Evolutionary conservation across 2,113 vertebrate species (phyloP).

Genomic region (Dipodomys ordii): DNA sequence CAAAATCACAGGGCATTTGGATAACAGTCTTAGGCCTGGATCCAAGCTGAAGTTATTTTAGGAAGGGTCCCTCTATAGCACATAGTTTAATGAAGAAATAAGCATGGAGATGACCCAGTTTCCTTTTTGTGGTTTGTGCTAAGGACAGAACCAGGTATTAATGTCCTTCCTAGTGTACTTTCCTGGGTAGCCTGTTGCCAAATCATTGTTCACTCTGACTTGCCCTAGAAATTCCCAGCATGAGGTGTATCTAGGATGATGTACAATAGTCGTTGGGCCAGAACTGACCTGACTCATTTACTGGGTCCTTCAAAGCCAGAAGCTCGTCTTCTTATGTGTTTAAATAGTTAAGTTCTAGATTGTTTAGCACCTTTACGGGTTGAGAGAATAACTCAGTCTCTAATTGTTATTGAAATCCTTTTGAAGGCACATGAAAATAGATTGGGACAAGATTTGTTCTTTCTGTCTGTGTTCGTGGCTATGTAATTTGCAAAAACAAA

Average conservation of each 20-base stretch:
- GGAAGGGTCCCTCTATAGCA: not conserved
- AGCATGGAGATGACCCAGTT: not conserved
- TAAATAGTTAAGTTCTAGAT: slow-evolving; percentile 8
- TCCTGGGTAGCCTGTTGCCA: not conserved
- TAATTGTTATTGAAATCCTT: not conserved
- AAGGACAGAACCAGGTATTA: not conserved
- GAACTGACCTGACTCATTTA: not conserved
- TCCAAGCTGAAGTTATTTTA: not conserved
- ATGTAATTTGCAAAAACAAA: slow-evolving; percentile 12
- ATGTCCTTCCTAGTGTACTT: not conserved
- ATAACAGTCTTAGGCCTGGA: slow-evolving; percentile 4
- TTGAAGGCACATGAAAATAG: not conserved
- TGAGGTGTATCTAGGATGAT: not conserved
- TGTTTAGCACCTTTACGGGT: slow-evolving; percentile 21
- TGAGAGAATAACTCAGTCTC: not conserved
- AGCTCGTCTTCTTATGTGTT: not conserved
- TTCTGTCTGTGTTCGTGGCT: slow-evolving; percentile 20
- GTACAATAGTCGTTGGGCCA: not conserved
- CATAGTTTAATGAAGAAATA: not conserved
- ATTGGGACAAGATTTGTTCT: not conserved
- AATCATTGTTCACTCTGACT: not conserved
- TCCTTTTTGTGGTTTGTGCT: not conserved
- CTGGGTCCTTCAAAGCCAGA: not conserved
- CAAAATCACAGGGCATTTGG: not conserved
- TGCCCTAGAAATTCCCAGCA: not conserved